Evolutionary conservation across 2,113 vertebrate genomes (phyloP), one percentile per base, ranked within the genome.

Genomic region (Tragelaphus buxtoni): DNA sequence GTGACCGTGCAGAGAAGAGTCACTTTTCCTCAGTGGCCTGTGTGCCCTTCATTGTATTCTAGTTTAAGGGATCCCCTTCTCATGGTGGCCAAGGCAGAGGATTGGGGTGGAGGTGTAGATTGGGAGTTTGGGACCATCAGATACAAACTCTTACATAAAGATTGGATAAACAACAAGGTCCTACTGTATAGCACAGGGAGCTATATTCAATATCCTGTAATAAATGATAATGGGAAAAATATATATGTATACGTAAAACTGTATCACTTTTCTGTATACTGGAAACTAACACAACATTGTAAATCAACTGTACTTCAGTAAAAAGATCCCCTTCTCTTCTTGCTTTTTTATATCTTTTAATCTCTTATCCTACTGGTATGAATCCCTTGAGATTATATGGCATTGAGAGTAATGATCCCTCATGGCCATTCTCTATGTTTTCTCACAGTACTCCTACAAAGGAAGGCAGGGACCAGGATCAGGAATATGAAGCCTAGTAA

Each of bases 391-490:
- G 88, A 60, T 58, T 89, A 42, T 35, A 20, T 74, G 69, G 10
- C 74, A 51, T 55, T 11, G n/a, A 53, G 56, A 91, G 20, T 82
- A 39, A 26, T 53, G 60, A 45, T 35, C 55, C 65, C 82, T 87
- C 26, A 13, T 76, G 77, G 63, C 69, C 20, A 96, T 94, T 90
- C 42, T 97, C 95, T 81, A 4, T 84, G 5, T 87, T 92, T 96
- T 90, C 49, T 79, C 82, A 77, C 24, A 79, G 10, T 87, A 22
- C 8, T 82, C 56, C 11, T 32, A 2, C 61, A n/a, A 94, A 96
- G 84, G 79, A 60, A 94, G 61, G 16, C 79, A 91, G 51, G 61
- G 39, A 69, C 69, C 79, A 28, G 82, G 69, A 32, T 60, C 42
- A 65, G 88, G 88, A 95, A 61, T 87, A 47, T 83, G 39, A 91